These are phyloP conservation scores for Hyaena hyaena DNA, from an alignment of 2,113 vertebrate genomes.

Conservation along the genomic window DNA sequence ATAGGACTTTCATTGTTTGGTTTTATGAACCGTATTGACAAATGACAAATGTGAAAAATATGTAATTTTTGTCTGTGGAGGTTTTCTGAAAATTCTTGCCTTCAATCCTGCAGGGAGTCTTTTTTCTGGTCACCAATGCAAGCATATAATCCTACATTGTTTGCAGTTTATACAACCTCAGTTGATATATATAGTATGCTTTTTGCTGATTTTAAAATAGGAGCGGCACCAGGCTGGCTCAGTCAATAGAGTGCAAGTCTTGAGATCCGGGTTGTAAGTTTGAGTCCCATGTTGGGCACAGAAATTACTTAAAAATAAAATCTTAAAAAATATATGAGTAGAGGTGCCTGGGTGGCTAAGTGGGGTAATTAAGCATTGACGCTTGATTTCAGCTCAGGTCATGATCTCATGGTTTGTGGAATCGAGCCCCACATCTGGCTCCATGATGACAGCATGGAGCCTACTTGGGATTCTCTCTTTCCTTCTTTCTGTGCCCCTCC, in stretches of 20 bases:
- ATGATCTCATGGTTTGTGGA: too few relatives aligned
- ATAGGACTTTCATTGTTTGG: background rate
- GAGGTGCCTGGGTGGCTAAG: too few relatives aligned
- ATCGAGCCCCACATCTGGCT: too few relatives aligned
- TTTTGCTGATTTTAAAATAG: slow-evolving; percentile 75
- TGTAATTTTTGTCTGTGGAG: background rate
- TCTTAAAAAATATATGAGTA: background rate
- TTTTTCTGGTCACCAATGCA: slow-evolving; percentile 8
- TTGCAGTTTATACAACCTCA: background rate
- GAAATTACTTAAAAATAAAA: background rate
- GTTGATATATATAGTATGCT: background rate
- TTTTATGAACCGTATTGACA: slow-evolving; percentile 17
- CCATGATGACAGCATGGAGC: too few relatives aligned
- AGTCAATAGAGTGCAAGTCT: background rate
- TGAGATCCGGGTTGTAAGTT: background rate
- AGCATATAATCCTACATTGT: background rate
- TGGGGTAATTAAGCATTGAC: too few relatives aligned
- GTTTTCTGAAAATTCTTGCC: slow-evolving; percentile 34
- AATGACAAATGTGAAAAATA: background rate
- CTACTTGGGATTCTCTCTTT: too few relatives aligned
- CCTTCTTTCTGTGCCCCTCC: too few relatives aligned
- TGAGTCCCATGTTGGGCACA: background rate
- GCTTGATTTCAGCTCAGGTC: too few relatives aligned
- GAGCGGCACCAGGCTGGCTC: background rate
- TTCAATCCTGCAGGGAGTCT: background rate